phyloP scores from a whole-genome alignment of 2,113 vertebrate species.

The Acanthochromis polyacanthus region DNA sequence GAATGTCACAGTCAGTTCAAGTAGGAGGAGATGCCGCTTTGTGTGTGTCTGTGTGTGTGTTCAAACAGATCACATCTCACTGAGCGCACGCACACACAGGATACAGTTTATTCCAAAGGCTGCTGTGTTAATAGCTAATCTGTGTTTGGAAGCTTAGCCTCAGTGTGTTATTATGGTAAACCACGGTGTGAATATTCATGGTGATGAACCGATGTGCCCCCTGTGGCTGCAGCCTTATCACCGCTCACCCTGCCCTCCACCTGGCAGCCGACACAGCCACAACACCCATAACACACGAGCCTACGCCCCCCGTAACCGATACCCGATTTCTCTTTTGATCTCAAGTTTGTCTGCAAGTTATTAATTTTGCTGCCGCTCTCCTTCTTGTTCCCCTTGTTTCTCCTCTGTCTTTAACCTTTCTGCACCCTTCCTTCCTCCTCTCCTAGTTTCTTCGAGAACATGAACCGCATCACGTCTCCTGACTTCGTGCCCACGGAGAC shows the following conservation, averaged over 20 bases:
- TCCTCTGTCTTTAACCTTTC: conserved; percentile 26
- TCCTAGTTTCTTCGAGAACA: conserved; percentile 82
- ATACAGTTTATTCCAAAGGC: conserved; percentile 48
- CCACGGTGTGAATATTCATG: conserved; percentile 73
- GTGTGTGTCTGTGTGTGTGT: conserved; percentile 38
- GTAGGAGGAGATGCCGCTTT: conserved; percentile 18
- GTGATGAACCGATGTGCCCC: conserved; percentile 36
- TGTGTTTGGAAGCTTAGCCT: conserved; percentile 67
- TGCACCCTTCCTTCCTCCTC: neutral
- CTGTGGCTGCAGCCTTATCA: conserved; percentile 64
- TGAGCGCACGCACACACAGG: conserved; percentile 3
- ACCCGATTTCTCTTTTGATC: conserved; percentile 67
- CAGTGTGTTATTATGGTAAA: conserved; percentile 73
- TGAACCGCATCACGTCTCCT: conserved; percentile 76
- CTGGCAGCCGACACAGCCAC: conserved; percentile 15
- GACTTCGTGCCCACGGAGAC: conserved; percentile 83
- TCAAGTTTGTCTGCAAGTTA: conserved; percentile 58
- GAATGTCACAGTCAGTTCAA: conserved; percentile 74
- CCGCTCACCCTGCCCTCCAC: conserved; percentile 43
- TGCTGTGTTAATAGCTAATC: conserved; percentile 55
- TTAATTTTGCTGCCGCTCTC: conserved; percentile 8
- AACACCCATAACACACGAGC: conserved; percentile 10
- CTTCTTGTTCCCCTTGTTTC: neutral
- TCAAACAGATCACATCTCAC: too few relatives aligned
- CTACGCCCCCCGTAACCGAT: conserved; percentile 6